phyloP scores from a whole-genome alignment of 2,888 invertebrate genomes.

The Diogma glabrata region DNA sequence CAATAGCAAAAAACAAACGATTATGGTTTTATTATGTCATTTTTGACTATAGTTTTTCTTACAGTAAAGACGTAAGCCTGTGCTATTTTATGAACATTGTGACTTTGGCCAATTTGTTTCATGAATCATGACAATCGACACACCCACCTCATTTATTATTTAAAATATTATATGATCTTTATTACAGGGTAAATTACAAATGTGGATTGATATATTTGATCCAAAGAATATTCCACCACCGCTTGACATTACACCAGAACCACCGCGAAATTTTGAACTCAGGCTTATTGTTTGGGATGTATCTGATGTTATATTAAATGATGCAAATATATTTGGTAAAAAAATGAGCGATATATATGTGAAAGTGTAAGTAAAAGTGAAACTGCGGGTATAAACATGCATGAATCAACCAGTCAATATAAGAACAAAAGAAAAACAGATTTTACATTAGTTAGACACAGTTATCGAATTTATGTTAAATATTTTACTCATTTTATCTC shows the following conservation, averaged over 20 bases:
- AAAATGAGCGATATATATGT: conserved; percentile 68
- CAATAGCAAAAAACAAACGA: no score
- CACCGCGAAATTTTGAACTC: conserved; percentile 54
- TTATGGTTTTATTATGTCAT: no score
- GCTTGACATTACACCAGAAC: conserved; percentile 63
- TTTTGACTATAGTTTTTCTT: no score
- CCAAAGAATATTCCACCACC: conserved; percentile 51
- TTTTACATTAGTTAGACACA: no score
- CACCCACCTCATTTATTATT: no score
- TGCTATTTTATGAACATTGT: no score
- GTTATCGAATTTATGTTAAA: not conserved
- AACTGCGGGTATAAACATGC: no score
- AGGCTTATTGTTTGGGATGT: conserved; percentile 56
- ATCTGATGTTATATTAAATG: conserved; percentile 50
- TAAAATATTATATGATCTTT: no score
- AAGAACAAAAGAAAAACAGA: no score
- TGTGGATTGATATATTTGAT: conserved; percentile 85
- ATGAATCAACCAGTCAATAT: no score
- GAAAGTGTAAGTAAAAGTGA: conserved; percentile 59
- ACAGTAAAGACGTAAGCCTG: no score
- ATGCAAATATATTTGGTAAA: conserved; percentile 59
- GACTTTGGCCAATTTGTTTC: no score
- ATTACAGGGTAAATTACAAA: conserved; percentile 77
- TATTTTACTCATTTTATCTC: not conserved
- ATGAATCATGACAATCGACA: not conserved